Evolutionary conservation across 2,888 invertebrate genomes (phyloP).

Genomic region (Trichogramma evanescens): DNA sequence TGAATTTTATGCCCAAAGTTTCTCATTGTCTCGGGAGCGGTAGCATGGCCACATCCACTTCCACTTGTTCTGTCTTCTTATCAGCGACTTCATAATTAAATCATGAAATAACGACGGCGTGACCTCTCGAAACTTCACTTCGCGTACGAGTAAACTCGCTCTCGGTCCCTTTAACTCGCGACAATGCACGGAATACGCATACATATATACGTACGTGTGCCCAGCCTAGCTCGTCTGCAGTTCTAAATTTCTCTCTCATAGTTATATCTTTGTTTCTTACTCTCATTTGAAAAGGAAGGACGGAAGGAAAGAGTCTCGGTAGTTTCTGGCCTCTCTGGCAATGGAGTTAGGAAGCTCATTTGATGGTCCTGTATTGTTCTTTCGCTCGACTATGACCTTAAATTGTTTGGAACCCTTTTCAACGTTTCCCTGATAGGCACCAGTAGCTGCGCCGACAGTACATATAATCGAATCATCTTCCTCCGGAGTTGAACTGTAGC

Average conservation of each 20-base stretch:
- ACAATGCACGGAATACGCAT: neutral
- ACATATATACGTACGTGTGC: too few relatives aligned
- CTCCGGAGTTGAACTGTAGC: neutral
- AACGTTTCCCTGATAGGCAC: slow-evolving; percentile 1
- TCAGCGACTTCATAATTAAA: slow-evolving; percentile 21
- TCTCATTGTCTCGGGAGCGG: slow-evolving; percentile 11
- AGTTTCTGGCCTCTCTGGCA: slow-evolving; percentile 25
- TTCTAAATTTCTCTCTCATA: neutral
- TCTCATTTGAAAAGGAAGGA: slow-evolving; percentile 18
- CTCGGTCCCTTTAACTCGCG: neutral
- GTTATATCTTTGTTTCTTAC: too few relatives aligned
- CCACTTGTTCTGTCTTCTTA: slow-evolving; percentile 12
- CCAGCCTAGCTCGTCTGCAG: too few relatives aligned
- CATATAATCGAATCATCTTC: neutral
- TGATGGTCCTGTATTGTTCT: slow-evolving; percentile 33
- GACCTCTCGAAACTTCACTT: slow-evolving; percentile 20
- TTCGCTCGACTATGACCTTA: slow-evolving; percentile 23
- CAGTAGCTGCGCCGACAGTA: too few relatives aligned
- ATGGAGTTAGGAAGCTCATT: slow-evolving; percentile 43
- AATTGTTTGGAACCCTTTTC: slow-evolving; percentile 12
- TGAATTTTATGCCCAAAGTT: slow-evolving; percentile 19
- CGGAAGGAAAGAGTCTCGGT: slow-evolving; percentile 28
- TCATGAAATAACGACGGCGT: slow-evolving; percentile 18
- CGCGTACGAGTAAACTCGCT: slow-evolving; percentile 8
- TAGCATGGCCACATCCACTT: neutral